Percentiles rank a stretch among this genome's conserved stretches.
phyloP scores from a whole-genome alignment of 2,888 invertebrate genomes.

The Mycalesis mineus region DNA sequence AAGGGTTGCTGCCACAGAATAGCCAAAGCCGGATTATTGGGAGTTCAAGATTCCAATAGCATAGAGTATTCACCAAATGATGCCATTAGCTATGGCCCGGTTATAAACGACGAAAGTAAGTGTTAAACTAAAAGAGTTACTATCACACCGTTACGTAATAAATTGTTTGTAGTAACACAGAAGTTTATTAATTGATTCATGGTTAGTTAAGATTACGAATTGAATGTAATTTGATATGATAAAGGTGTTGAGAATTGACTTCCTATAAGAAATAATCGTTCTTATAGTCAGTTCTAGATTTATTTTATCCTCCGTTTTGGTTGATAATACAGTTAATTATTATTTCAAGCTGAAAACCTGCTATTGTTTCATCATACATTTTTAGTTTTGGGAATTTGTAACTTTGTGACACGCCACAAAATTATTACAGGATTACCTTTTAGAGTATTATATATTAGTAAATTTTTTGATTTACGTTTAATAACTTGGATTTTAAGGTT shows the following conservation, averaged over 20 bases:
- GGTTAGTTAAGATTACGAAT: constrained; percentile 1
- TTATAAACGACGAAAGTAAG: constrained; percentile 89
- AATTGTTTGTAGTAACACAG: background rate
- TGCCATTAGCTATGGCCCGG: constrained; percentile 83
- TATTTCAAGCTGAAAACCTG: background rate
- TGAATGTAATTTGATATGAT: background rate
- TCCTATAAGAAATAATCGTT: too few relatives aligned
- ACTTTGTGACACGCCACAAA: too few relatives aligned
- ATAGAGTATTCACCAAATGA: constrained; percentile 80
- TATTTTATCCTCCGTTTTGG: too few relatives aligned
- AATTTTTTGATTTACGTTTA: too few relatives aligned
- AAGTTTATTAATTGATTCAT: background rate
- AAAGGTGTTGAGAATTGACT: too few relatives aligned
- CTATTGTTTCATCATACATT: background rate
- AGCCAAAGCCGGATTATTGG: constrained; percentile 81
- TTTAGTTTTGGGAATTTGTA: too few relatives aligned
- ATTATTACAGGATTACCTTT: too few relatives aligned
- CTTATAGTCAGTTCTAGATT: too few relatives aligned
- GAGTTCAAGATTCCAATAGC: constrained; percentile 81
- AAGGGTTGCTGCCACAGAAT: constrained; percentile 92
- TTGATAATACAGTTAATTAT: background rate
- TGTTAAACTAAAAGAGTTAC: constrained; percentile 36
- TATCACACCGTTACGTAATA: constrained; percentile 35
- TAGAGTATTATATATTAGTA: too few relatives aligned
- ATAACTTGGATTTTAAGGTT: too few relatives aligned